Percentiles rank a stretch among this genome's conserved stretches.
Conservation (phyloP, 2,888 invertebrate genomes). For the Eupithecia pulchellata region DNA sequence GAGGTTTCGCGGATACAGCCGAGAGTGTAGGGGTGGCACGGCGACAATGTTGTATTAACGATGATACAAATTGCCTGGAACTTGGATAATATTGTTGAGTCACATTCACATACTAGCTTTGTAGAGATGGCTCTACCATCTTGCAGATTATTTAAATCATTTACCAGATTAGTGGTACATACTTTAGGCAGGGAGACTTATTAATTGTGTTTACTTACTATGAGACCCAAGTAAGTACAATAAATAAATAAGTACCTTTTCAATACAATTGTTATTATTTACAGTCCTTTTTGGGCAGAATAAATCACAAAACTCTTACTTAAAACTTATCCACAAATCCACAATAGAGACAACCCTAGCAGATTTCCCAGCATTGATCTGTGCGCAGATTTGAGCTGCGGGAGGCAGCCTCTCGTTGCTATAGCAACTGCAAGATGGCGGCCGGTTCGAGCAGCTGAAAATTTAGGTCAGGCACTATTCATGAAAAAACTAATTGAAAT, state of each 20-base stretch:
- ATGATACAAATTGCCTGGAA: conserved; percentile 11
- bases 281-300: background rate
- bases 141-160: too few relatives aligned
- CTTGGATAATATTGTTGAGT: background rate
- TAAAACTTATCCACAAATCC: too few relatives aligned
- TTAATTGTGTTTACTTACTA: too few relatives aligned
- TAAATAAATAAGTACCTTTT: too few relatives aligned
- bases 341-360: conserved; percentile 62
- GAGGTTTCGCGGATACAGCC: conserved; percentile 74
- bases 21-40: conserved; percentile 63
- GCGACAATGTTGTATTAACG: conserved; percentile 27
- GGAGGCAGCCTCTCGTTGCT: conserved; percentile 74
- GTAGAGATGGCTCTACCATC: background rate
- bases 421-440: conserved; percentile 70
- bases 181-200: too few relatives aligned
- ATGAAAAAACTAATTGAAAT: background rate
- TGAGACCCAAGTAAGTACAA: too few relatives aligned
- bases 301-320: background rate
- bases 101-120: background rate
- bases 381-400: conserved; percentile 66
- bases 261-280: too few relatives aligned
- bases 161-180: too few relatives aligned
- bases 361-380: conserved; percentile 75
- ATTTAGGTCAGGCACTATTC: conserved; percentile 54
- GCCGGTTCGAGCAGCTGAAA: conserved; percentile 52